phyloP scores from a whole-genome alignment of 2,113 vertebrate species.

The Boulengeromyrus knoepffleri region DNA sequence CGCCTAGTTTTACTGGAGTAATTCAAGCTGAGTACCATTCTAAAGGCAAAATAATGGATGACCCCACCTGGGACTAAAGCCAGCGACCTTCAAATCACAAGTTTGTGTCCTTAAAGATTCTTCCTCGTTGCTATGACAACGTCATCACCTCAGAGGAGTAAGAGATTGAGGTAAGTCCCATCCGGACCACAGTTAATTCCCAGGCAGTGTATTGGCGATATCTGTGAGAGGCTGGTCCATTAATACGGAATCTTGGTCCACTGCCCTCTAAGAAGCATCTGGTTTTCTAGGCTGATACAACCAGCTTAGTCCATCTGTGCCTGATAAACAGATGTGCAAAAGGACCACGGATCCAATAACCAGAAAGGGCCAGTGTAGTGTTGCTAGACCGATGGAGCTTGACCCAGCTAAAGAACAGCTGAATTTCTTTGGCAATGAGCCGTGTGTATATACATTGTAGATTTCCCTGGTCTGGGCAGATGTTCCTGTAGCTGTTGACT shows the following conservation, averaged over 20 bases:
- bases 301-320: neutral
- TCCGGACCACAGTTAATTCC: neutral
- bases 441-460: neutral
- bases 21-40: neutral
- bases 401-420: conserved; percentile 6
- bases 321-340: neutral
- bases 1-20: neutral
- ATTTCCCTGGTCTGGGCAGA: neutral
- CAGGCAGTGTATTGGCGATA: neutral
- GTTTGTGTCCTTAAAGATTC: neutral
- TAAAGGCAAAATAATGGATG: neutral
- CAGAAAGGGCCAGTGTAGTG: neutral
- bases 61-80: neutral
- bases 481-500: conserved; percentile 8
- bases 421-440: neutral
- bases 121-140: neutral
- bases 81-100: neutral
- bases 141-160: neutral
- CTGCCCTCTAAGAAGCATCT: neutral
- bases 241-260: neutral
- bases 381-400: neutral
- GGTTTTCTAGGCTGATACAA: neutral
- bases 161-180: neutral
- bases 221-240: neutral
- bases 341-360: neutral